phyloP scores from a whole-genome alignment of 2,113 vertebrate genomes.

The Cinclus mexicanus region DNA sequence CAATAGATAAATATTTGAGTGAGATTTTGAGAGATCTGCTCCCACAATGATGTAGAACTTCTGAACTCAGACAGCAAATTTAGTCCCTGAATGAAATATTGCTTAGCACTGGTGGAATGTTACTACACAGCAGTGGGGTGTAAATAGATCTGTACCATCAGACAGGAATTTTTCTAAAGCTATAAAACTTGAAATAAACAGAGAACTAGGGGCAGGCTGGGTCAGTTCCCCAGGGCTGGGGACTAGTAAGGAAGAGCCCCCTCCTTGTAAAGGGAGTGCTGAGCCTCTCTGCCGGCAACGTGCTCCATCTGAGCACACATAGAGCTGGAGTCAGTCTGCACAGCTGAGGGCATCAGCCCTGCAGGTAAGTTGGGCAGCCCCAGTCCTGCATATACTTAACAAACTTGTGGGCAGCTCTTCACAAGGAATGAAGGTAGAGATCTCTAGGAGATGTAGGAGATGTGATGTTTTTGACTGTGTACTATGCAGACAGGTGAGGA shows the following conservation, averaged over 20 bases:
- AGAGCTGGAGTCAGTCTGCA: neutral
- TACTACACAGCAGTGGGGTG: neutral
- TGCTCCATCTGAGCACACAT: neutral
- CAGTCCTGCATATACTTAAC: neutral
- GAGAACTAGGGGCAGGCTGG: neutral
- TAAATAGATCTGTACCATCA: neutral
- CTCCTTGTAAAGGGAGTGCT: neutral
- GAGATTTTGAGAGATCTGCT: neutral
- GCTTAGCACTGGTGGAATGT: neutral
- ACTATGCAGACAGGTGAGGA: neutral
- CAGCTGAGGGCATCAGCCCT: neutral
- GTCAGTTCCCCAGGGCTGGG: neutral
- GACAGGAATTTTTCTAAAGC: constrained; percentile 10
- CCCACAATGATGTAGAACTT: neutral
- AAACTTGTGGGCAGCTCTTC: neutral
- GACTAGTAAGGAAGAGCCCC: neutral
- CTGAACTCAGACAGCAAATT: neutral
- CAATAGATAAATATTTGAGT: neutral
- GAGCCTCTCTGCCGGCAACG: accelerated
- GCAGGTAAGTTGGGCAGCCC: neutral
- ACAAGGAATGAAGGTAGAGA: neutral
- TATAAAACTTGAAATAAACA: constrained; percentile 13
- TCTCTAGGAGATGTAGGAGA: neutral
- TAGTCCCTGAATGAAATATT: neutral
- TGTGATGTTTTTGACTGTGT: neutral